A percentile compares a stretch with the other conserved stretches of the same genome.
phyloP scores from a whole-genome alignment of 1,140 invertebrate species.

The Stenopsyche tienmushanensis region DNA sequence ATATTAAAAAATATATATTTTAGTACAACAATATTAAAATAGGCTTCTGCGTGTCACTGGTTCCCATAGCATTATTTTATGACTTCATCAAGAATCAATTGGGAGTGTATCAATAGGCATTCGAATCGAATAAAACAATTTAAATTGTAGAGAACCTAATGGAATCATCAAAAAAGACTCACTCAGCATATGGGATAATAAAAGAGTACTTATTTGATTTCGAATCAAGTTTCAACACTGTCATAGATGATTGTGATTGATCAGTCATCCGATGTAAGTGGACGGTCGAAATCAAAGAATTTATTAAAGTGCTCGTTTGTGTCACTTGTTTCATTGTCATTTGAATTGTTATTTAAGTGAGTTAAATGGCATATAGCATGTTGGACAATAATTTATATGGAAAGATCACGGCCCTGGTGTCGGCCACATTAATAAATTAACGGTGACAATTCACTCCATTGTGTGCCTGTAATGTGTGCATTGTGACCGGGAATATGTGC shows the following conservation, averaged over 20 bases:
- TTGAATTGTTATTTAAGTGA: slow-evolving; percentile 37
- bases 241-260: slow-evolving; percentile 4
- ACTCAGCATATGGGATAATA: no score
- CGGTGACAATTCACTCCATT: slow-evolving; percentile 32
- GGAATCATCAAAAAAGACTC: no score
- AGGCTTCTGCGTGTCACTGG: no score
- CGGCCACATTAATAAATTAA: slow-evolving; percentile 35
- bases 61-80: no score
- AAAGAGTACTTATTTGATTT: no score
- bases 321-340: slow-evolving; percentile 34
- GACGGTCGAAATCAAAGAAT: slow-evolving; percentile 26
- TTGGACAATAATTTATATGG: slow-evolving; percentile 35
- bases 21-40: no score
- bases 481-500: no score
- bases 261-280: background rate
- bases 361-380: slow-evolving; percentile 37
- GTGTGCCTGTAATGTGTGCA: background rate
- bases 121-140: no score
- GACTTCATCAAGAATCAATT: no score
- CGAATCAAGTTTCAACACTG: background rate
- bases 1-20: no score
- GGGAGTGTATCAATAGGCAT: no score
- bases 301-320: slow-evolving; percentile 33
- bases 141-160: no score
- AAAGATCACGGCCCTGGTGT: slow-evolving; percentile 31